Conservation (phyloP, 1,140 invertebrate genomes). For the Vanessa tameamea region DNA sequence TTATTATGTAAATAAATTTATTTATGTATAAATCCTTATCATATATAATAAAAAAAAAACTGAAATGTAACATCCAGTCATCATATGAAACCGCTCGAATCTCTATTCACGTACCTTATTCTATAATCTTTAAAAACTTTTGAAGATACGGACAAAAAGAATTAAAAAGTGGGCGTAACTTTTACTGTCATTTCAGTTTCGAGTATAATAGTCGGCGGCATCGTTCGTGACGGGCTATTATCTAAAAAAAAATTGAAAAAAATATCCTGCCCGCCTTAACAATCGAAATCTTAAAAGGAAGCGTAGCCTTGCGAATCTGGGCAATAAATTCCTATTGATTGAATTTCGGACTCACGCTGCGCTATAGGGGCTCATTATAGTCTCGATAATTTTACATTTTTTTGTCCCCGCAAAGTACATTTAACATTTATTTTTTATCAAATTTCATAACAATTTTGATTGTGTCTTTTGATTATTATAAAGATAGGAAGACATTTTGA, state of each 20-base stretch:
- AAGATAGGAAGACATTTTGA: too few species aligned
- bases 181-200: constrained; percentile 71
- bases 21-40: background rate
- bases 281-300: constrained; percentile 69
- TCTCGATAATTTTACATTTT: constrained; percentile 58
- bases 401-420: constrained; percentile 26
- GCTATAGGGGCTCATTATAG: constrained; percentile 78
- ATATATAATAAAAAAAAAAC: constrained; percentile 16
- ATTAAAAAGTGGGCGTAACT: constrained; percentile 79
- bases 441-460: background rate
- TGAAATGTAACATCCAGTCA: background rate
- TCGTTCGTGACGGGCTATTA: constrained; percentile 69
- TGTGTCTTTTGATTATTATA: background rate
- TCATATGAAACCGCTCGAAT: constrained; percentile 23
- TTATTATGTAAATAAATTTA: background rate
- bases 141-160: constrained; percentile 64
- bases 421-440: constrained; percentile 28
- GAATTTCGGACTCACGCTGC: constrained; percentile 77
- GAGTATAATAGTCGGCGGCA: constrained; percentile 63
- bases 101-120: constrained; percentile 50
- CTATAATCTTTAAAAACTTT: constrained; percentile 76
- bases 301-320: constrained; percentile 75
- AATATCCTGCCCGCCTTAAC: constrained; percentile 54
- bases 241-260: constrained; percentile 49
- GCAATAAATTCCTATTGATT: constrained; percentile 79